A percentile compares a stretch with the other conserved stretches of the same genome.
These are phyloP conservation scores for Aspidoscelis tigris DNA, from an alignment of 2,113 vertebrate genomes.

Conservation along the genomic window DNA sequence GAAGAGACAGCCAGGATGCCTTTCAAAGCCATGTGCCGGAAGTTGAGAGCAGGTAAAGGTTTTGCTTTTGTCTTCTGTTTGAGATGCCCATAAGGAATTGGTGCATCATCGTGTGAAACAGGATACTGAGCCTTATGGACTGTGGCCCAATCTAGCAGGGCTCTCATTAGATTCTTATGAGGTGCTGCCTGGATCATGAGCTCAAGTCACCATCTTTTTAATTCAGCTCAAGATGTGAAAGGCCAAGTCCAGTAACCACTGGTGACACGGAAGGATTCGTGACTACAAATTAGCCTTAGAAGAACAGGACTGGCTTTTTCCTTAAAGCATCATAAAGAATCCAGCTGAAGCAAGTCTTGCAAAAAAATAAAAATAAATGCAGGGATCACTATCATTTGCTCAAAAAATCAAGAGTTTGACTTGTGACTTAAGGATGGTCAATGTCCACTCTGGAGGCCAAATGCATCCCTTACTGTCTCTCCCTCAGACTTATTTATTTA, in stretches of 20 bases:
- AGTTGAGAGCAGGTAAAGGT: too few species aligned
- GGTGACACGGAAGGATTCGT: background rate
- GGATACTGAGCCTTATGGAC: too few species aligned
- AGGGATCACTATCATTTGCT: conserved; percentile 14
- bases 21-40: too few species aligned
- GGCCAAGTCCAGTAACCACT: background rate
- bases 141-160: too few species aligned
- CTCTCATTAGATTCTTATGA: background rate
- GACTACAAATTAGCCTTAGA: background rate
- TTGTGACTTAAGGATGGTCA: background rate
- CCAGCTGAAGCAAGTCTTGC: background rate
- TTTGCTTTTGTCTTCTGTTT: too few species aligned
- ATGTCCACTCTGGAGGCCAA: background rate
- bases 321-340: background rate
- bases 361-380: background rate
- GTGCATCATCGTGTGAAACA: too few species aligned
- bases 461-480: background rate
- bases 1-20: too few species aligned
- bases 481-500: background rate
- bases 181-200: conserved; percentile 2
- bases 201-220: conserved; percentile 4
- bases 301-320: background rate
- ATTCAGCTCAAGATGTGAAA: background rate
- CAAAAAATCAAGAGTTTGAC: conserved; percentile 10
- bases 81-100: too few species aligned